Evolutionary conservation across 2,113 vertebrate genomes (phyloP), one percentile per base, ranked within the genome.

Genomic region (Poeciliopsis turrubarensis): DNA sequence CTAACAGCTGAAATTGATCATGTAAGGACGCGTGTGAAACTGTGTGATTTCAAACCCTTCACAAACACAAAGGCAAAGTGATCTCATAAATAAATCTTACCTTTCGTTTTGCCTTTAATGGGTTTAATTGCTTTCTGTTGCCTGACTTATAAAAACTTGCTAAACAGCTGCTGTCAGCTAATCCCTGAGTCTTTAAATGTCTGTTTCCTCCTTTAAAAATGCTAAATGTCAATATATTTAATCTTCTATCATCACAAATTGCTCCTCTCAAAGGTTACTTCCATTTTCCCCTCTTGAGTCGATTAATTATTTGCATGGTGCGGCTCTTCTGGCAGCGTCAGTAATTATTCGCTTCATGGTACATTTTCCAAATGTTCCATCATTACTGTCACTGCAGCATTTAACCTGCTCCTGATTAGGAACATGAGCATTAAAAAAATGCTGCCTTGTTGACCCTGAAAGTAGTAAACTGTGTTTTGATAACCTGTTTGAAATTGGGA

Each of bases 231-330:
- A 37, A 37, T 32, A 41, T 10, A 26, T 39, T 62, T 69, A 37
- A 30, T 25, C 51, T 54, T 60, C 1, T 22, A 25, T 0, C 27
- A 32, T 37, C 47, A 51, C 57, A 26, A 11, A 44, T 67, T 60
- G 4, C 12, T 39, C 13, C 63, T 6, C 31, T 3, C 30, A 47
- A 64, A 68, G 65, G 68, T 75, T 65, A 37, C 47, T 17, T 60
- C 30, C 60, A 13, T 0, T 63, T 62, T 34, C 14, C 5, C 51
- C 60, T 34, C 17, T 41, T 22, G 66, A 69, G 34, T 69, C 60
- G 12, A 32, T 19, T n/a, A 62, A 70, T 73, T 29, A 73, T 84
- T 57, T 57, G 25, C 5, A 11, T 57, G 51, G 51, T 1, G 22
- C 7, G 2, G 22, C 51, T 57, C 51, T n/a, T 57, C 51, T n/a